Conservation (phyloP, 1,140 invertebrate genomes). For the Drosophila tropicalis region DNA sequence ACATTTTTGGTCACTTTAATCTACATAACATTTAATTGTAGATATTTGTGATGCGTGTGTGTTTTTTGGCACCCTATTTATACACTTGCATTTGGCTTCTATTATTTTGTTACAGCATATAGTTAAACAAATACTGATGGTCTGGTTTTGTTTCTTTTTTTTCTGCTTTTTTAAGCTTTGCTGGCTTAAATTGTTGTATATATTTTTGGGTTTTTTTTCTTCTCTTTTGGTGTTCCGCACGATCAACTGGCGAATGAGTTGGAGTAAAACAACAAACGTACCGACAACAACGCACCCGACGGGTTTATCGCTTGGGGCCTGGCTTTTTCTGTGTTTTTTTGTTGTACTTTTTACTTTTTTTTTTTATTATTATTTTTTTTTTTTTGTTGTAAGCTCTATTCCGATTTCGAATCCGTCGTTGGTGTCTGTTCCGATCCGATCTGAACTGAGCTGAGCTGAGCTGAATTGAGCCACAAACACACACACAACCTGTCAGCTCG, state of each 20-base stretch:
- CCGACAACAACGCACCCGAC: slow-evolving; percentile 46
- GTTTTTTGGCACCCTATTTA: not conserved
- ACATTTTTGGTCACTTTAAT: not conserved
- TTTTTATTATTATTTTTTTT: slow-evolving; percentile 12
- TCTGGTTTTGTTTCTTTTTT: slow-evolving; percentile 34
- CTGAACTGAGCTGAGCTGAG: slow-evolving; percentile 20
- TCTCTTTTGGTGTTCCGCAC: slow-evolving; percentile 53
- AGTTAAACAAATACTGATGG: slow-evolving; percentile 7
- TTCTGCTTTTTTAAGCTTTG: slow-evolving; percentile 8
- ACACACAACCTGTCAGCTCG: slow-evolving; percentile 61
- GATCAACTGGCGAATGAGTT: slow-evolving; percentile 50
- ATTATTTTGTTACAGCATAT: not conserved
- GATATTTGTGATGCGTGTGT: not conserved
- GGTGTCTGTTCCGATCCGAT: slow-evolving; percentile 28
- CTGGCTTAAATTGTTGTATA: slow-evolving; percentile 16
- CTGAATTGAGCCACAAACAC: slow-evolving; percentile 1
- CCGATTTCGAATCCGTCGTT: slow-evolving; percentile 26
- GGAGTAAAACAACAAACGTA: slow-evolving; percentile 33
- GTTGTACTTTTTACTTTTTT: not conserved
- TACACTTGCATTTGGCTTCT: not conserved
- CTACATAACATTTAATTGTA: not conserved
- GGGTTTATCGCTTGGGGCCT: slow-evolving; percentile 43
- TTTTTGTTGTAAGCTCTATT: slow-evolving; percentile 45
- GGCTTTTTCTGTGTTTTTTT: slow-evolving; percentile 17
- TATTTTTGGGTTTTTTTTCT: slow-evolving; percentile 4